Evolutionary conservation across 2,797 vertebrate species (phyloP), one percentile per base, ranked within the genome.

Genomic region (Apogon hyalosoma): DNA sequence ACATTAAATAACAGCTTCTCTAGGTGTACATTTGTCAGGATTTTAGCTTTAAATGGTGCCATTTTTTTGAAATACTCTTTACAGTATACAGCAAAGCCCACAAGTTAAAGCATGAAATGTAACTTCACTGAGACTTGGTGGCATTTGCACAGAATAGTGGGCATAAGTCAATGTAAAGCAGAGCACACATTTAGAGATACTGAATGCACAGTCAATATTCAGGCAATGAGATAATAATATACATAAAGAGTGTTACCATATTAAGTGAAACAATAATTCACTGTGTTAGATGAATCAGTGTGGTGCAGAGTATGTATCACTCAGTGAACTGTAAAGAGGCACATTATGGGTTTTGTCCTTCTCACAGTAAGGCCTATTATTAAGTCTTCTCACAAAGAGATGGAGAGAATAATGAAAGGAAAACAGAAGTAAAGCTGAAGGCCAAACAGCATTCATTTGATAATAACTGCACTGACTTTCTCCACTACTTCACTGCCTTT

Each of bases 401-500:
- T 36, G 33, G 33, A 36, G 33, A 36, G 7, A 59, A 18, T 14
- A 59, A 18, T 46, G 41, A 40, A 15, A 31, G 15, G 11, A 28
- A 16, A 53, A 31, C n/a, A 31, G 40, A 24, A 24, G 13, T 14
- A 16, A 24, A 19, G 48, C 52, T 14, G 33, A 36, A 10, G 11
- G 40, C 57, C 15, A 21, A 49, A 48, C 40, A 1, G 45, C 8
- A 38, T 59, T 16, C 1, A 46, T 60, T 19, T 6, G 53, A n/a
- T 53, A 46, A 60, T 46, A 51, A 60, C 42, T 39, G 64, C 11
- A 24, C 15, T 33, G 28, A 11, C 21, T 19, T 33, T n/a, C 54
- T 36, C 16, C 38, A 47, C 16, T n/a, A 41, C 43, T 13, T 10
- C 24, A 11, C 19, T 21, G 14, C 43, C 47, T 52, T 45, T 52